Evolutionary conservation across 2,113 vertebrate species (phyloP), one percentile per base, ranked within the genome.

Genomic region (Anarhynchus alexandrinus): DNA sequence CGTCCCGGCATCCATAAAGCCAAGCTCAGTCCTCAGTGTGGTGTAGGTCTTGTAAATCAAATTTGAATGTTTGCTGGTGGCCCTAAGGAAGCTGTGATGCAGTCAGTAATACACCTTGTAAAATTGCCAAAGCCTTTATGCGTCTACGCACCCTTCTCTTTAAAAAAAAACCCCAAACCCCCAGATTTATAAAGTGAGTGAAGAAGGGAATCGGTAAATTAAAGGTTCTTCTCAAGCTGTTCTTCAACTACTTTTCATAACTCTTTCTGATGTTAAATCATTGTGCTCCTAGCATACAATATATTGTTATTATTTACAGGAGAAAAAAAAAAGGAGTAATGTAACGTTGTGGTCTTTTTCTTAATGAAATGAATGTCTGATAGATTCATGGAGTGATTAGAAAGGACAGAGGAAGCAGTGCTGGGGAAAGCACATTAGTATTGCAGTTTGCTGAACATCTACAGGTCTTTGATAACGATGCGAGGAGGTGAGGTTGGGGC

Each of bases 11-110:
- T 32, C 83, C 69, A 16, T 17, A 42, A 30, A 54, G 15, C 38
- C 69, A 19, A 0, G 11, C 49, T 23, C 49, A 49, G 49, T 49
- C 49, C 49, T 49, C 43, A 6, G 43, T 6, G 21, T 1, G 0
- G 15, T 34, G 21, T 4, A 15, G 13, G 12, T 36, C 65, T 67
- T 27, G 82, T 43, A 45, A 62, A 54, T n/a, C 34, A 21, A 23
- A 36, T 13, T 1, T 32, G 10, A n/a, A 11, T 15, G 36, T 57
- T 57, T 62, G 19, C 65, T 65, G 38, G 73, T 15, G 26, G 52
- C 47, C 29, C 66, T 7, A n/a, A 47, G 51, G 47, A 15, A 18
- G 43, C 2, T 43, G 54, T 8, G 84, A 40, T 47, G 67, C 19
- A 6, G 36, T 11, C 49, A 34, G 34, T 32, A 66, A 76, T 1